Base-by-base conservation (phyloP, 1,140 invertebrate species). In the Diorhabda elongata region DNA sequence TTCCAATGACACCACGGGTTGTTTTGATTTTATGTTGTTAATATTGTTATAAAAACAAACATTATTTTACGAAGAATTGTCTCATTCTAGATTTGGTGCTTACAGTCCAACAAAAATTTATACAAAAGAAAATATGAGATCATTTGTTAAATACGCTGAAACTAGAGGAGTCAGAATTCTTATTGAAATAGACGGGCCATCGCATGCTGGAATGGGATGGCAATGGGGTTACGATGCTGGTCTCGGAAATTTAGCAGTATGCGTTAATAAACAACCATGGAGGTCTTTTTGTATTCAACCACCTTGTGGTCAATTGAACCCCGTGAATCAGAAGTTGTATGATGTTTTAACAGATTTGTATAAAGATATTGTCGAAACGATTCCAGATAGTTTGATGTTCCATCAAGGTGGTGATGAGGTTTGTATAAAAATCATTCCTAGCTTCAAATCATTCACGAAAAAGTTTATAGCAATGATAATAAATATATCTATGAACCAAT, bases 361-460 rank as follows among this genome's bases (percentile, higher is more conserved):
- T 70, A 80, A 83, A 52, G 92, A 94, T 76, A 83, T 94, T 1
- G 82, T 88, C 2, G 85, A 88, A 47, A 61, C 84, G 11, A 67
- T 77, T 57, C 83, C 85, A 0, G 79, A 81, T 3, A 85, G 84
- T 5, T 85, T 89, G 68, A 75, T 89, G 0, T 87, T 92, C 57
- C 94, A 96, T 73, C 88, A 95, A 83, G 93, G 93, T 7, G 93
- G 93, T 3, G 93, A 96, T 81, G 93, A 96, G 83, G 91, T 93
- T 58, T n/a, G 63, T 67, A 52, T 8, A 52, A 52, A 26, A 26
- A 26, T 26, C 26, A 26, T 26, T 26, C 26, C 26, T 26, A 1
- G 26, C 26, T 26, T 26, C 26, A 26, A 26, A 26, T 26, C 26
- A 26, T 26, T 26, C 26, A 26, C 26, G 26, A 26, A 26, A 26